Conservation (phyloP, 1,140 invertebrate species). For the Drosophila guanche region DNA sequence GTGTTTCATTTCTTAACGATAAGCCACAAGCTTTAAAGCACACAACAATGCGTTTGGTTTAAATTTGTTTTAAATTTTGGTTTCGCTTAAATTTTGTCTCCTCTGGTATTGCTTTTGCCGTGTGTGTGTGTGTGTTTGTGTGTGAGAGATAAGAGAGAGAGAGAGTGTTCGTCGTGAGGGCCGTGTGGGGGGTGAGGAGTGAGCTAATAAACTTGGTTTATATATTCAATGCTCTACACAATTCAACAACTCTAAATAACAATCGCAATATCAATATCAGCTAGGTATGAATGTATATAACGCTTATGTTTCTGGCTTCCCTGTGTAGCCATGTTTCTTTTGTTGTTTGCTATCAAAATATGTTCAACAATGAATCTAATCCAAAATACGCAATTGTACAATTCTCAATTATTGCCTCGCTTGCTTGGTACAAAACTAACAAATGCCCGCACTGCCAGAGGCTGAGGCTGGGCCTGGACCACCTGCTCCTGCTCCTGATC, state of each 20-base stretch:
- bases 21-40: constrained; percentile 80
- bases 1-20: constrained; percentile 42
- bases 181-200: constrained; percentile 27
- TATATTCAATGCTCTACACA: constrained; percentile 69
- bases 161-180: too few species aligned
- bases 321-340: constrained; percentile 12
- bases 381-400: constrained; percentile 67
- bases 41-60: constrained; percentile 61
- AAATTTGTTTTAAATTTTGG: constrained; percentile 11
- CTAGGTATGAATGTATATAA: constrained; percentile 58
- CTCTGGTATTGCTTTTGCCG: constrained; percentile 44
- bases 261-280: constrained; percentile 52
- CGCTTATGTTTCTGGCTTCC: constrained; percentile 15
- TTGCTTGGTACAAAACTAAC: constrained; percentile 60
- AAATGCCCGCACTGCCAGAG: constrained; percentile 28
- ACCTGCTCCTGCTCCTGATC: too few species aligned
- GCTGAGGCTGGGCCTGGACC: too few species aligned
- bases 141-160: constrained; percentile 12
- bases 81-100: constrained; percentile 14
- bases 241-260: constrained; percentile 79
- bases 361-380: constrained; percentile 69
- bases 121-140: constrained; percentile 18
- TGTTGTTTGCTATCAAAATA: constrained; percentile 61
- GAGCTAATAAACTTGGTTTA: constrained; percentile 61
- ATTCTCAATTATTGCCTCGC: constrained; percentile 55